A percentile compares a stretch with the other conserved stretches of the same genome.
phyloP scores from a whole-genome alignment of 2,113 vertebrate species.

The Microtus richardsoni region DNA sequence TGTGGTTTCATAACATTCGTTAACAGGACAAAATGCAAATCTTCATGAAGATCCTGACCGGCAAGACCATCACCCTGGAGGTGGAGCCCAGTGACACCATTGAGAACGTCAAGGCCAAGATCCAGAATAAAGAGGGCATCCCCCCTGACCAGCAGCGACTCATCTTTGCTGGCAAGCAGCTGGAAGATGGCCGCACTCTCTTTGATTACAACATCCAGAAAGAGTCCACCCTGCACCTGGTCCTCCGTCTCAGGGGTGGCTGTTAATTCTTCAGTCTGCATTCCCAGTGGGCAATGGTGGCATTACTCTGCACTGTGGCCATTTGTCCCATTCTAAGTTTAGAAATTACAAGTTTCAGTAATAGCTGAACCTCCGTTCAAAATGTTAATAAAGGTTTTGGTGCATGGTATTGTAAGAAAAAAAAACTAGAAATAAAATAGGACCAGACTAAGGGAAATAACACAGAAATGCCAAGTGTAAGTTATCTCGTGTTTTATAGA shows the following conservation, averaged over 20 bases:
- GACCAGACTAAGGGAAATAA: background rate
- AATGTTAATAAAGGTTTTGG: background rate
- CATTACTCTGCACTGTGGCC: background rate
- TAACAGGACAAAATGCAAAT: background rate
- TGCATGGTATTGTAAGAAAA: background rate
- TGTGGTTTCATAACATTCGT: background rate
- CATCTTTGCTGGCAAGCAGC: background rate
- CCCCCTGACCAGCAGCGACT: background rate
- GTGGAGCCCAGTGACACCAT: background rate
- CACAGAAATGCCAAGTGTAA: background rate
- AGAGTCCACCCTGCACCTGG: background rate
- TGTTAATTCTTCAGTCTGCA: background rate
- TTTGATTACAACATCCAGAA: background rate
- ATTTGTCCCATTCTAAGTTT: background rate
- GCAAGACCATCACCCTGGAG: background rate
- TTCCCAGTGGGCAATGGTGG: background rate
- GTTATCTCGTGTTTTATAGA: background rate
- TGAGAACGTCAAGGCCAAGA: background rate
- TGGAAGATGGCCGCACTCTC: background rate
- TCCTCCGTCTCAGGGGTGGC: background rate
- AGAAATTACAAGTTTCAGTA: background rate
- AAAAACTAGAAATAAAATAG: background rate
- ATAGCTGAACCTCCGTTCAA: background rate
- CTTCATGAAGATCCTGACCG: background rate
- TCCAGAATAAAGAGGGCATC: background rate